Conservation (phyloP, 2,797 vertebrate genomes). For the Propithecus perrieri region DNA sequence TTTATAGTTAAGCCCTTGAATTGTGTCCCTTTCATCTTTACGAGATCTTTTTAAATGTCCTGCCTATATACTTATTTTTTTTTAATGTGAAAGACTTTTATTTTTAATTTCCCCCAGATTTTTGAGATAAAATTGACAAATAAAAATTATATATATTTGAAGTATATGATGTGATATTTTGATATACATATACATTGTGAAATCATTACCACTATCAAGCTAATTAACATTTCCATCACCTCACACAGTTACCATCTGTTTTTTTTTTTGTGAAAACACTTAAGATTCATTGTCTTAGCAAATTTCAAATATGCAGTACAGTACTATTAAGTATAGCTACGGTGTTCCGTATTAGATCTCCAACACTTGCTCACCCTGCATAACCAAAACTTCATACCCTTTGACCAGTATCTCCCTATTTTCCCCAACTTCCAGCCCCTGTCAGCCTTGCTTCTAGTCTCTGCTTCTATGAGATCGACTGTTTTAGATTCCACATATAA, state of each 20-base stretch:
- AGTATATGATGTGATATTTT: neutral
- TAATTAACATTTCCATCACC: neutral
- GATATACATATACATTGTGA: neutral
- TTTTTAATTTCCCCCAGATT: neutral
- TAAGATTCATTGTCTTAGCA: neutral
- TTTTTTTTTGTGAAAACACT: neutral
- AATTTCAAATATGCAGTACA: neutral
- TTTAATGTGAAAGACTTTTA: neutral
- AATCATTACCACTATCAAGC: neutral
- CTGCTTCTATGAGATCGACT: neutral
- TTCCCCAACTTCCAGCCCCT: neutral
- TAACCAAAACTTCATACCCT: neutral
- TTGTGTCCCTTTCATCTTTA: neutral
- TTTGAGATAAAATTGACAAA: neutral
- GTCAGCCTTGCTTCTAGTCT: neutral
- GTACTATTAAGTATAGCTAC: neutral
- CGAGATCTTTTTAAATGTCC: neutral
- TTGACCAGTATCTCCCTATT: neutral
- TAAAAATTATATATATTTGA: neutral
- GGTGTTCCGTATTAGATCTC: neutral
- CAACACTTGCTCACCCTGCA: neutral
- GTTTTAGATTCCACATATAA: neutral
- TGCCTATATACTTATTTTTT: neutral
- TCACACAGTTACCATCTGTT: neutral
- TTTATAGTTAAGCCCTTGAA: neutral